These are phyloP conservation scores for Dunckerocampus dactyliophorus DNA, from an alignment of 2,113 vertebrate genomes.

Conservation along the genomic window DNA sequence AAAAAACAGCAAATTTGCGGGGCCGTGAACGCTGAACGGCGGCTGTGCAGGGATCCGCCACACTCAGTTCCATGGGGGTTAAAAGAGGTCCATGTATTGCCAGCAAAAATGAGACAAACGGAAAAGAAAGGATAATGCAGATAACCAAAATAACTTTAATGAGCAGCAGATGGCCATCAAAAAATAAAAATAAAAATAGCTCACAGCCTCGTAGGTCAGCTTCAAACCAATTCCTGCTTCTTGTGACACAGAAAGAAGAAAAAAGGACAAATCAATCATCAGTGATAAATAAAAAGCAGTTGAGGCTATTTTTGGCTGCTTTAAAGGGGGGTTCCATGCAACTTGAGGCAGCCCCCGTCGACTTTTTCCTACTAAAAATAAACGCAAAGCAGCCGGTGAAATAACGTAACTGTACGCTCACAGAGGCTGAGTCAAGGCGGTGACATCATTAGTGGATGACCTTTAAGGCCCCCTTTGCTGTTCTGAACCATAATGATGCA, in stretches of 20 bases:
- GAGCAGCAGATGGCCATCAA: conserved; percentile 52
- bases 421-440: conserved; percentile 51
- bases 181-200: not conserved
- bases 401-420: conserved; percentile 44
- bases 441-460: conserved; percentile 56
- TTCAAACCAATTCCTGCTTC: conserved; percentile 10
- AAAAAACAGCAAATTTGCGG: too few species aligned
- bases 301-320: conserved; percentile 21
- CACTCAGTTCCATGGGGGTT: too few species aligned
- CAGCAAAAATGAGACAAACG: conserved; percentile 11
- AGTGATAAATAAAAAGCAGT: conserved; percentile 4
- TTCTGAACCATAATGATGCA: conserved; percentile 4
- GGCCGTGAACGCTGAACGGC: too few species aligned
- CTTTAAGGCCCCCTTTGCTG: conserved; percentile 57
- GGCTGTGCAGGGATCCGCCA: too few species aligned
- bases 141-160: conserved; percentile 71
- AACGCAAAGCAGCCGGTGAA: conserved; percentile 56
- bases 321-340: too few species aligned
- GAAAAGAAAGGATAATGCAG: conserved; percentile 51
- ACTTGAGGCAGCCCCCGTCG: not conserved
- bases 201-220: conserved; percentile 27
- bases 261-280: conserved; percentile 39
- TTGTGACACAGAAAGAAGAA: conserved; percentile 39
- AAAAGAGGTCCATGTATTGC: too few species aligned
- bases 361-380: conserved; percentile 52